These are phyloP conservation scores for Poeciliopsis prolifica DNA, from an alignment of 2,113 vertebrate genomes.

Conservation along the genomic window DNA sequence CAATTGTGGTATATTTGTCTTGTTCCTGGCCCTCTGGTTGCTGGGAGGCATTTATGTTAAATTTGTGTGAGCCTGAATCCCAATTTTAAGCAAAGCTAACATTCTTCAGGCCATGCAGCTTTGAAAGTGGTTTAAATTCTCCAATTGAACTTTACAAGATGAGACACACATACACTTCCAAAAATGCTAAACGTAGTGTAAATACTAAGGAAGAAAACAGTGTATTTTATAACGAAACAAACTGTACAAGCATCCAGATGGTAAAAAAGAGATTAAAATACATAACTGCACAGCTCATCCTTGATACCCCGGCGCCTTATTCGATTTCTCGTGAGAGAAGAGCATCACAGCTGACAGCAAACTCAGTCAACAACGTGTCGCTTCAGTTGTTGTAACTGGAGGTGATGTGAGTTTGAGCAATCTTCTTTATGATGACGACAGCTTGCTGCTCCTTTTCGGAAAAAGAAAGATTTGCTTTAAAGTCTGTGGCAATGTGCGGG, in stretches of 20 bases:
- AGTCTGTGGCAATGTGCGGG: constrained; percentile 73
- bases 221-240: constrained; percentile 27
- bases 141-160: constrained; percentile 2
- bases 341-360: constrained; percentile 54
- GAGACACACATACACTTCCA: constrained; percentile 2
- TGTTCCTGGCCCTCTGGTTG: not conserved
- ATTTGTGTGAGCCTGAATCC: not conserved
- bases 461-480: constrained; percentile 60
- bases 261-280: constrained; percentile 65
- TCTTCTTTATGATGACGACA: constrained; percentile 42
- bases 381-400: constrained; percentile 44
- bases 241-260: constrained; percentile 72
- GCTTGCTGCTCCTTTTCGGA: constrained; percentile 56
- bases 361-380: constrained; percentile 48
- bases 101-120: not conserved
- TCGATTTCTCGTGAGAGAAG: constrained; percentile 51
- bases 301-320: constrained; percentile 61
- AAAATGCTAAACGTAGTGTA: constrained; percentile 33
- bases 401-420: constrained; percentile 28
- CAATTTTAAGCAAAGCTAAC: not conserved
- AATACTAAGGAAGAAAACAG: constrained; percentile 47
- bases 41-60: not conserved
- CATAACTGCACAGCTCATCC: constrained; percentile 71
- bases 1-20: not conserved
- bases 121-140: constrained; percentile 2